Evolutionary conservation across 2,113 vertebrate species (phyloP).

Genomic region (Ciconia stormi): DNA sequence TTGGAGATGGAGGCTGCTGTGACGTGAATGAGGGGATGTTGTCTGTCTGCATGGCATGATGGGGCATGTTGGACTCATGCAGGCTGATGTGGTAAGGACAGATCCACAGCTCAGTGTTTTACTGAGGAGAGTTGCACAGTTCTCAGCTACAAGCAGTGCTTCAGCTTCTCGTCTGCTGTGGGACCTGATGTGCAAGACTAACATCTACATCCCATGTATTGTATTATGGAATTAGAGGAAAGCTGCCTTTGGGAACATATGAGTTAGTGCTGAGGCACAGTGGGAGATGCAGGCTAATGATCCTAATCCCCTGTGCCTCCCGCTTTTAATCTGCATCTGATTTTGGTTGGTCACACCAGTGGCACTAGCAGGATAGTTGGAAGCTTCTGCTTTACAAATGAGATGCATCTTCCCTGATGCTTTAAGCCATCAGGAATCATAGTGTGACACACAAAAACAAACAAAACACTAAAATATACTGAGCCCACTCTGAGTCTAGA

Average conservation of each 20-base stretch:
- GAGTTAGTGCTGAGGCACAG: background rate
- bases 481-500: background rate
- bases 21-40: background rate
- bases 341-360: background rate
- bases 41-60: accelerated
- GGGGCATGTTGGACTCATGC: accelerated
- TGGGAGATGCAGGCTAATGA: background rate
- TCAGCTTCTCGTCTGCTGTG: accelerated
- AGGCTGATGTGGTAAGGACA: background rate
- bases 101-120: background rate
- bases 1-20: accelerated
- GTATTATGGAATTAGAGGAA: background rate
- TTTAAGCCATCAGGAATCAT: background rate
- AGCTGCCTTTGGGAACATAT: background rate
- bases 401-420: background rate
- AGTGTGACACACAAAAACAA: accelerated
- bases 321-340: background rate
- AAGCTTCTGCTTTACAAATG: background rate
- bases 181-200: background rate
- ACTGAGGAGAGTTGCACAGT: background rate
- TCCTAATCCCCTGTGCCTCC: background rate
- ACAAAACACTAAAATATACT: background rate
- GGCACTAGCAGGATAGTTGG: background rate
- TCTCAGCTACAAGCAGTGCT: background rate
- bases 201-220: background rate